phyloP scores from a whole-genome alignment of 2,888 invertebrate genomes.

The Apocheima hispidaria region DNA sequence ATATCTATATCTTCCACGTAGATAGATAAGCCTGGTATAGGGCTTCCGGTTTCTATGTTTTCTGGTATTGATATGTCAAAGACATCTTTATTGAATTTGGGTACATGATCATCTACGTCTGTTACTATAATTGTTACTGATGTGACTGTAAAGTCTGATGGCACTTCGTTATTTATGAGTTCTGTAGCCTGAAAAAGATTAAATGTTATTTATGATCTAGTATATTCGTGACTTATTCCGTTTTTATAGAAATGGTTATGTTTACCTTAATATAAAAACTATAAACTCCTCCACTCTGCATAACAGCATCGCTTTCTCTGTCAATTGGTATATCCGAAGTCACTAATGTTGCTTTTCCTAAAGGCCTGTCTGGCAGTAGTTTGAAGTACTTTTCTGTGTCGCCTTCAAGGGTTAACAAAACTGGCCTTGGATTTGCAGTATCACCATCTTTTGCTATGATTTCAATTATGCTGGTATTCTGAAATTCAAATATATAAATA shows the following conservation, averaged over 20 bases:
- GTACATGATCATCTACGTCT: conserved; percentile 92
- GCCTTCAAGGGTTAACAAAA: conserved; percentile 89
- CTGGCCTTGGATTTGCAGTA: conserved; percentile 89
- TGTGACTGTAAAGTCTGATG: conserved; percentile 89
- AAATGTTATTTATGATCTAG: no score
- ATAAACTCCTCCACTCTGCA: conserved; percentile 93
- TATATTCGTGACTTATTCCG: no score
- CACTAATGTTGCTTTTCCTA: conserved; percentile 85
- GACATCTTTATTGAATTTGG: conserved; percentile 88
- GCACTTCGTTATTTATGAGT: conserved; percentile 89
- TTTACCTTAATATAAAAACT: conserved; percentile 87
- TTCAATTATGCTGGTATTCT: conserved; percentile 89
- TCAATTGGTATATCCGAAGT: conserved; percentile 89
- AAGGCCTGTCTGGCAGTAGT: conserved; percentile 84
- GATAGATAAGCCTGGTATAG: conserved; percentile 90
- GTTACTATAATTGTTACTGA: conserved; percentile 92
- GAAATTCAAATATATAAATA: conserved; percentile 38
- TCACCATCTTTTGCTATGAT: conserved; percentile 94
- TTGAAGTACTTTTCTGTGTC: conserved; percentile 90
- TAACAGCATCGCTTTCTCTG: conserved; percentile 90
- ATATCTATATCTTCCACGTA: conserved; percentile 91
- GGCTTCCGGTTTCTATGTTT: conserved; percentile 90
- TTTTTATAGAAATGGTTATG: background rate
- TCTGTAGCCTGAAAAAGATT: conserved; percentile 87
- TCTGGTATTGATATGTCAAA: conserved; percentile 91